Evolutionary conservation across 2,797 vertebrate species (phyloP), one percentile per base, ranked within the genome.

Genomic region (Lycodopsis pacificus): DNA sequence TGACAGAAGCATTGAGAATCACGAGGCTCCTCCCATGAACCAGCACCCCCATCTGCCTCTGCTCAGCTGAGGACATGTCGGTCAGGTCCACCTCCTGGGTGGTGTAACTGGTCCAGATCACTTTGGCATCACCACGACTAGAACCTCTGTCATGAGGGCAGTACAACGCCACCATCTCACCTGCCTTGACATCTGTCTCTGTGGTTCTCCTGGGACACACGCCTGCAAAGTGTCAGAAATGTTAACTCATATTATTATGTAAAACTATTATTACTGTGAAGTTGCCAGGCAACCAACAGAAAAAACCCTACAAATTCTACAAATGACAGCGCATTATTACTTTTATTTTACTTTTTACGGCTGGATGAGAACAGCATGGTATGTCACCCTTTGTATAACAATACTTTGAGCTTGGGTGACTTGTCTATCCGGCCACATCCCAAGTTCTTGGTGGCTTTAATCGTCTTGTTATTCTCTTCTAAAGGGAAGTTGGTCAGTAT

Each of bases 91-190:
- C 22, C 17, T 58, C 25, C 71, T 69, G 63, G 20, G 15, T 3
- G 8, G 44, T 76, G 59, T 69, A 17, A 65, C 67, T 65, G 30
- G 63, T 88, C 92, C 93, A 94, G 62, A 65, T 46, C 7, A 14
- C 10, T n/a, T 57, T 27, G 5, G 15, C 2, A 6, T 32, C 53
- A 2, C 0, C 1, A 15, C 4, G 4, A 44, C 22, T 1, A 46
- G 7, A 20, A 1, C 1, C 1, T 0, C 2, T 20, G 7, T 2
- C 0, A 5, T 0, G 1, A 7, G 68, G 66, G 56, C 89, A 91
- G 1, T 0, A 1, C 65, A 91, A 2, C 7, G 4, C n/a, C 40
- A 81, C 85, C 73, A 93, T 77, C 25, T 92, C 90, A 1, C 91
- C 90, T 4, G 74, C 71, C 10, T 2, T 79, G 6, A 84, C 71